Conservation (phyloP, 2,113 vertebrate species). For the Malurus alboscapulatus region DNA sequence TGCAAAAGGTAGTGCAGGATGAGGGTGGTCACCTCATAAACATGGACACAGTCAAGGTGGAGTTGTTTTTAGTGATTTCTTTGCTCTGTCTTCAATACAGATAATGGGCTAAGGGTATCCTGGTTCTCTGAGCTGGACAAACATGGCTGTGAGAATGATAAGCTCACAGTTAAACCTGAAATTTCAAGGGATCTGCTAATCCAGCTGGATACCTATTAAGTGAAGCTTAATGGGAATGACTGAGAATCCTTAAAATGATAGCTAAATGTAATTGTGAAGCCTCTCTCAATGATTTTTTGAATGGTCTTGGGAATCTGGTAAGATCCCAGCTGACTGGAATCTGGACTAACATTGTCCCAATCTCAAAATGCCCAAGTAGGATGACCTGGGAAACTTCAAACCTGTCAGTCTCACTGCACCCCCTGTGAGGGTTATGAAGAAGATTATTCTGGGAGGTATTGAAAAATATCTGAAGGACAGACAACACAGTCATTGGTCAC, state of each 20-base stretch:
- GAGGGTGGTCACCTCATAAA: not conserved
- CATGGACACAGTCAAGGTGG: not conserved
- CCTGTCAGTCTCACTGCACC: not conserved
- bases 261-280: not conserved
- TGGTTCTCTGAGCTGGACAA: not conserved
- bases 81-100: not conserved
- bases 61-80: not conserved
- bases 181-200: not conserved
- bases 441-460: not conserved
- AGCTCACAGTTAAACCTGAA: not conserved
- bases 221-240: not conserved
- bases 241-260: not conserved
- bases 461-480: not conserved
- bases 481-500: not conserved
- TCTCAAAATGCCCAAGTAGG: not conserved
- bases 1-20: not conserved
- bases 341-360: not conserved
- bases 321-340: not conserved
- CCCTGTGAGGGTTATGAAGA: not conserved
- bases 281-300: not conserved
- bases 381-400: not conserved
- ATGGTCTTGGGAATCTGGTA: not conserved
- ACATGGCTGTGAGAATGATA: not conserved
- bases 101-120: too few species aligned
- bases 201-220: not conserved